Percentiles rank a stretch among this genome's conserved stretches.
Conservation (phyloP, 2,888 invertebrate genomes). For the Escarpia spicata region DNA sequence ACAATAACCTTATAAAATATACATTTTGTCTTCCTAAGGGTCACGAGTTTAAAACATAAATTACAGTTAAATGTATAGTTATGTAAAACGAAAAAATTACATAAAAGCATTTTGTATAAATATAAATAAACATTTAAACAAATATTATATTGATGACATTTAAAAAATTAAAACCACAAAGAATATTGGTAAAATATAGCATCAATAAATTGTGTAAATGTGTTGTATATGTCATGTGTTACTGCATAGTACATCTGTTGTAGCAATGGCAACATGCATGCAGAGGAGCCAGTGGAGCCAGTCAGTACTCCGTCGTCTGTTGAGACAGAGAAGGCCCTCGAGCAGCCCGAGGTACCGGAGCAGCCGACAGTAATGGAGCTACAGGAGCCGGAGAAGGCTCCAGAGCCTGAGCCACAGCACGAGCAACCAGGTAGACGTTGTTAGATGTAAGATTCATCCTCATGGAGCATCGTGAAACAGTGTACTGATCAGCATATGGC, state of each 20-base stretch:
- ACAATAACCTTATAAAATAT: too few relatives aligned
- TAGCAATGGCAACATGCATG: conserved; percentile 57
- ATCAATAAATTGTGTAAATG: neutral
- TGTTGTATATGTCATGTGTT: neutral
- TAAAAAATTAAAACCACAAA: too few relatives aligned
- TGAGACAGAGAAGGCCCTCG: conserved; percentile 44
- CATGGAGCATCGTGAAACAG: neutral
- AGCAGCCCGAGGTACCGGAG: conserved; percentile 43
- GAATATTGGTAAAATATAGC: too few relatives aligned
- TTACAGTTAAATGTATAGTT: too few relatives aligned
- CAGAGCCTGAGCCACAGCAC: conserved; percentile 58
- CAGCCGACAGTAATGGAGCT: conserved; percentile 37
- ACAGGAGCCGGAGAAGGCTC: conserved; percentile 24
- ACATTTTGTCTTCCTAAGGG: too few relatives aligned
- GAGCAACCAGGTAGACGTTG: conserved; percentile 52
- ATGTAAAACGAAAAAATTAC: too few relatives aligned
- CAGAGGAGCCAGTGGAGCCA: conserved; percentile 52
- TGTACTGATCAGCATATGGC: neutral
- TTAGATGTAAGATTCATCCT: neutral
- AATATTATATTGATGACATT: too few relatives aligned
- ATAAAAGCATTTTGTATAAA: too few relatives aligned
- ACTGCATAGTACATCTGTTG: neutral
- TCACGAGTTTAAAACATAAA: too few relatives aligned
- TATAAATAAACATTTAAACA: too few relatives aligned
- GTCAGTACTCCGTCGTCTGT: neutral